Evolutionary conservation across 2,113 vertebrate species (phyloP).

Genomic region (Genyomyrus donnyi): DNA sequence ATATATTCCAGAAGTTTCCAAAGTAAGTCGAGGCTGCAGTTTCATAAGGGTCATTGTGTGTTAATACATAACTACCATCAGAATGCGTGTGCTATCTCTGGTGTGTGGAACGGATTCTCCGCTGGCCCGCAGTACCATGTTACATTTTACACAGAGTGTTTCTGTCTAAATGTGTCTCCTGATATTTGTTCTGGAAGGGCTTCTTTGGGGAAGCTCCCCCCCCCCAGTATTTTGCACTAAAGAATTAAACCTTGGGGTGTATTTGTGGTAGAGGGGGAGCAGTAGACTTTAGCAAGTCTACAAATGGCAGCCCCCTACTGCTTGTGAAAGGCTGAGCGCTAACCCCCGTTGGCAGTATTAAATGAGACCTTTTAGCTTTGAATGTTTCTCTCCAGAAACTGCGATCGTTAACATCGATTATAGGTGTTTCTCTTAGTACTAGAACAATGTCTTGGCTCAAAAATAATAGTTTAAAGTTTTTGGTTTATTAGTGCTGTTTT

Average conservation of each 20-base stretch:
- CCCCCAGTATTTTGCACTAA: slow-evolving; percentile 3
- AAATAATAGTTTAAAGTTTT: neutral
- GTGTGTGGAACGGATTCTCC: slow-evolving; percentile 6
- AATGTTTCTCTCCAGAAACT: neutral
- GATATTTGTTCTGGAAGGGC: slow-evolving; percentile 19
- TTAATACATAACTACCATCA: neutral
- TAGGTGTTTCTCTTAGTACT: neutral
- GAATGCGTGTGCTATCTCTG: neutral
- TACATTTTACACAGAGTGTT: slow-evolving; percentile 48
- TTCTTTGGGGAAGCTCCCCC: neutral
- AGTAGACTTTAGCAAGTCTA: neutral
- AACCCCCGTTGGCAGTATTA: slow-evolving; percentile 1
- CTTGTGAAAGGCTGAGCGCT: neutral
- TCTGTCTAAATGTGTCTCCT: slow-evolving; percentile 23
- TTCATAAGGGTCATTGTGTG: slow-evolving; percentile 2
- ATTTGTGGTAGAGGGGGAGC: slow-evolving; percentile 9
- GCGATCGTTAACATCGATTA: neutral
- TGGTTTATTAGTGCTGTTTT: neutral
- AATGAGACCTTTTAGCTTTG: neutral
- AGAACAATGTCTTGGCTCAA: neutral
- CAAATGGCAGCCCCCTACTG: neutral
- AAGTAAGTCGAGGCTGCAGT: neutral
- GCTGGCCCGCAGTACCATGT: slow-evolving; percentile 39
- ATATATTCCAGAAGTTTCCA: neutral
- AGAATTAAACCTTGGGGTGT: neutral